These are phyloP conservation scores for Hylaea fasciaria DNA, from an alignment of 2,888 invertebrate species.

Conservation along the genomic window DNA sequence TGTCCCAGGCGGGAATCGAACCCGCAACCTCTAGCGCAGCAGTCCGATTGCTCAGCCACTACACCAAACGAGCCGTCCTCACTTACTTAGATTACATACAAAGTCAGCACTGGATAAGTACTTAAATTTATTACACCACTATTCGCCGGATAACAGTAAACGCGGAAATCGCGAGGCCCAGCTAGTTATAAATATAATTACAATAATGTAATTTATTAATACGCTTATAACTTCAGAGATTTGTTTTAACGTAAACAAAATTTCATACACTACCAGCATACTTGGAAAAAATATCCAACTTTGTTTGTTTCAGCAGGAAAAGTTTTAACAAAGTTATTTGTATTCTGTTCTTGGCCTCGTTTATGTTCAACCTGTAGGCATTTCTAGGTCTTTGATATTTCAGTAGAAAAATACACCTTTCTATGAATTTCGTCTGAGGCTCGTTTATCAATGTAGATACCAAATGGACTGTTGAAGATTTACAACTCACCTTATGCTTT, in stretches of 20 bases:
- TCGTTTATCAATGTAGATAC: conserved; percentile 4
- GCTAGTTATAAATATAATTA: no score
- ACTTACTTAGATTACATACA: no score
- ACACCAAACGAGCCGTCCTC: no score
- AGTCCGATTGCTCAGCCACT: no score
- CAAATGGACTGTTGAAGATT: conserved; percentile 8
- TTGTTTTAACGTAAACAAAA: conserved; percentile 22
- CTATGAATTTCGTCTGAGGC: background rate
- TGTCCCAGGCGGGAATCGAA: no score
- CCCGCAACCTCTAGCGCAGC: no score
- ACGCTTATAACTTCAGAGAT: conserved; percentile 4
- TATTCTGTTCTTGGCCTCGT: conserved; percentile 29
- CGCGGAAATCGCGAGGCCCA: no score
- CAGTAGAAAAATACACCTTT: background rate
- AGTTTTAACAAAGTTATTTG: conserved; percentile 38
- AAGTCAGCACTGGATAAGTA: no score
- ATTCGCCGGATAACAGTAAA: no score
- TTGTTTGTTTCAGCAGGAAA: conserved; percentile 22
- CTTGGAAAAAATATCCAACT: conserved; percentile 14
- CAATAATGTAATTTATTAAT: conserved; percentile 9
- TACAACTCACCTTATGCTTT: conserved; percentile 2
- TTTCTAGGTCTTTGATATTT: conserved; percentile 6
- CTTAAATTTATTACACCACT: no score
- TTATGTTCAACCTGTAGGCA: conserved; percentile 23
- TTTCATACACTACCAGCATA: conserved; percentile 11